Base-by-base conservation (phyloP, 2,113 vertebrate genomes). In the Holacanthus passer region DNA sequence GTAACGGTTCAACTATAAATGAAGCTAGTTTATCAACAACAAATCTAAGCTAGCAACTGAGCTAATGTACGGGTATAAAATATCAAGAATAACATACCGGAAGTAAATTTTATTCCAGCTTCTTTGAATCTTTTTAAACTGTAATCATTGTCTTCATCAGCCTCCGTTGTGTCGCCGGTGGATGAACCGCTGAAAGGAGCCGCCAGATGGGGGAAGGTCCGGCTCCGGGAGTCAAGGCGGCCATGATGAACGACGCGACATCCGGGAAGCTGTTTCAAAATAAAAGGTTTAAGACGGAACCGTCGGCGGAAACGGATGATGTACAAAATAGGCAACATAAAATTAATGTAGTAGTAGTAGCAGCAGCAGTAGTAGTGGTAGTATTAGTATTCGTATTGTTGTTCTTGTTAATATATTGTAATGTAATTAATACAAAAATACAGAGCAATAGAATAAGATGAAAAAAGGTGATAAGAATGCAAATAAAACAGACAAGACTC, bases 131-230 rank as follows among this genome's bases (percentile, higher is more conserved):
- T 24, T 64, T 66, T 85, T 73, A 79, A 63, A 35, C 29, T 67
- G 64, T 50, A 6, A 66, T 74, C 89, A 90, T 83, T 48, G 83
- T 83, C 69, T 47, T 79, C 77, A 48, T 81, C 69, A 14, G 53
- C 55, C 79, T 89, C 74, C 39, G 79, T 81, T 60, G 59, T 43
- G 11, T 39, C 71, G 35, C 87, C 73, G 65, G 66, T 76, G 2
- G 67, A 56, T 29, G 74, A 17, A 13, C 14, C n/a, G 19, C 73
- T 76, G 87, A 83, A 31, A 69, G 70, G 41, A 82, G 85, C 87
- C 56, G 27, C 79, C 74, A 85, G 83, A 63, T 87, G 93, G 91
- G 92, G 89, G 87, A 93, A 88, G 92, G 91, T 91, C 80, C 63
- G 14, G n/a, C n/a, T 0, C 20, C 5, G 22, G 0, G 12, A 5